Base-by-base conservation (phyloP, 2,113 vertebrate species). In the Nibea coibor region DNA sequence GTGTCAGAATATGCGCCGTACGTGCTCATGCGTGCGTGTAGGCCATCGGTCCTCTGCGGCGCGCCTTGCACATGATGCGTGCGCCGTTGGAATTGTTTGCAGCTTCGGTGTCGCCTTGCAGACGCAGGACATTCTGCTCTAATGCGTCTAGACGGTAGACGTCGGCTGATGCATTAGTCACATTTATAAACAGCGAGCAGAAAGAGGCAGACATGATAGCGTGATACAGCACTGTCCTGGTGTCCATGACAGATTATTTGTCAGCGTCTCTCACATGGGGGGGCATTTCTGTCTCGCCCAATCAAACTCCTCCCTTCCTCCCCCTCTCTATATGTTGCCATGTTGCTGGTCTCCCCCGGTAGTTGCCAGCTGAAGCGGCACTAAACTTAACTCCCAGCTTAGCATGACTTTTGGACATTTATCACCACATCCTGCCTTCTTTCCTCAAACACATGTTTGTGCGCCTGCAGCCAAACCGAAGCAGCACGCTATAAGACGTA, bases 311-410 rank as follows among this genome's bases (percentile, higher is more conserved):
- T 65, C 22, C 61, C 35, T 67, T 43, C 61, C 28, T 79, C 58
- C 70, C 56, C 47, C 67, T 51, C 47, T 71, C 83, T 78, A 50
- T 78, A 63, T 56, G 80, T 80, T 82, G 35, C 35, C 35, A 39
- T 86, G 84, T 86, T 80, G 80, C 83, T 75, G 74, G 84, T 78
- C 88, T 88, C 51, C 76, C 35, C 43, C 54, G 2, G 39, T 83
- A 47, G 89, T 80, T 92, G 85, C 88, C 87, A 87, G 81, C 82
- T 87, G 70, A 81, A 88, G 82, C 47, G 57, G 81, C 7, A 80
- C 92, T 95, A 91, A 93, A 94, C 91, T 93, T 94, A 95, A 88
- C 86, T 91, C 73, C 67, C 75, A 79, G 87, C 75, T 90, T 91
- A 63, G 82, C 82, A 75, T 79, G 43, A 88, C 83, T 92, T 89